Conservation (phyloP, 2,113 vertebrate genomes). For the Caranx ignobilis region DNA sequence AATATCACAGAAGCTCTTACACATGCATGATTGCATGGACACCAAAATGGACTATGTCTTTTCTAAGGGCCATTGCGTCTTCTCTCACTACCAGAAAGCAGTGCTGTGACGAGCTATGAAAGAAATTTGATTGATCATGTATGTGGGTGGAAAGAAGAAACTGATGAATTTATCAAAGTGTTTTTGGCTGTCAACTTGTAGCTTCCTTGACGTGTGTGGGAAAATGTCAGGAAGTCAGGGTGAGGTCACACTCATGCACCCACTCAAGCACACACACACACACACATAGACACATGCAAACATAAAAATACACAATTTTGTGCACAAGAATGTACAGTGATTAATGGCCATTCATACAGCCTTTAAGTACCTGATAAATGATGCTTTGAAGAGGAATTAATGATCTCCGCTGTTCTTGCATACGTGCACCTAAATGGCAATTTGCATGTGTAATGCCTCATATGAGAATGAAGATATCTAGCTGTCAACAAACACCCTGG, state of each 20-base stretch:
- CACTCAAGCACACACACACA: constrained; percentile 14
- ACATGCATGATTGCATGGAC: background rate
- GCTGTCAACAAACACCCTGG: constrained; percentile 53
- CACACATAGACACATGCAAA: constrained; percentile 4
- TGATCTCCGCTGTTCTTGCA: constrained; percentile 22
- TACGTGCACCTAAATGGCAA: constrained; percentile 56
- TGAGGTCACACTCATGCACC: constrained; percentile 51
- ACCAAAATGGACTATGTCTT: background rate
- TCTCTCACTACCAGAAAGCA: background rate
- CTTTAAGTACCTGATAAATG: constrained; percentile 59
- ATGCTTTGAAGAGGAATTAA: constrained; percentile 63
- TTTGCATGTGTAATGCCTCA: constrained; percentile 59
- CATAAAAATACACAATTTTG: constrained; percentile 24
- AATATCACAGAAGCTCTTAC: background rate
- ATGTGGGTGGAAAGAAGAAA: constrained; percentile 53
- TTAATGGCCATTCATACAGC: constrained; percentile 38
- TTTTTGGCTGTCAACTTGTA: constrained; percentile 54
- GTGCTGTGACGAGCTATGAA: constrained; percentile 2
- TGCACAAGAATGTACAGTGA: constrained; percentile 28
- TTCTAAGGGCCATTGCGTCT: background rate
- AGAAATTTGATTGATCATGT: constrained; percentile 62
- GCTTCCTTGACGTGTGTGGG: constrained; percentile 70
- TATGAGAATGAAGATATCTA: constrained; percentile 70
- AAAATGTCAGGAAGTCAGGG: constrained; percentile 69
- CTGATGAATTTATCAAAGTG: constrained; percentile 65